Conservation (phyloP, 2,797 vertebrate species). For the Intellagama lesueurii region DNA sequence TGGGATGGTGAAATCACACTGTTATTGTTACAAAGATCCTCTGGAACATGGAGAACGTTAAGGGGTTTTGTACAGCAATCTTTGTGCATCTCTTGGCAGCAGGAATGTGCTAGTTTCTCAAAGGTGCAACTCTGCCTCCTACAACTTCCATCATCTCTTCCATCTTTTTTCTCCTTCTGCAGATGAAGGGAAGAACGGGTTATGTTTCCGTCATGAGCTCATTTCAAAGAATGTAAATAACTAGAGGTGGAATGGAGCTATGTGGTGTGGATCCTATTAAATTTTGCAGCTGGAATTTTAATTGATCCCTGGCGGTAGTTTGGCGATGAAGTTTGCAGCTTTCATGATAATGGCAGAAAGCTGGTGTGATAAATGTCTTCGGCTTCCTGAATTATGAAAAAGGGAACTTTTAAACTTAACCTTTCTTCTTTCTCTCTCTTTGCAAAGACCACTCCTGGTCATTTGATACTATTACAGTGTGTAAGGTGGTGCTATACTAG, state of each 20-base stretch:
- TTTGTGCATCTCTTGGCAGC: conserved; percentile 45
- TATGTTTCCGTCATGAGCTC: conserved; percentile 45
- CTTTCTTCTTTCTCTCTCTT: neutral
- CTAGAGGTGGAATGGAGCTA: neutral
- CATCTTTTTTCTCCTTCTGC: conserved; percentile 28
- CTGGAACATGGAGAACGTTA: conserved; percentile 3
- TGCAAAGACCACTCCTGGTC: neutral
- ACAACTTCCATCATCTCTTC: conserved; percentile 27
- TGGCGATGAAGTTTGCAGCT: conserved; percentile 24
- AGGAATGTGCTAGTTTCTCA: conserved; percentile 24
- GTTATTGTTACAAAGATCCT: conserved; percentile 37
- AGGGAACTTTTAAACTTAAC: neutral
- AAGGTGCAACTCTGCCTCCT: conserved; percentile 20
- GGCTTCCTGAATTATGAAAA: neutral
- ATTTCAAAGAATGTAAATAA: conserved; percentile 30
- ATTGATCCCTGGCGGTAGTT: neutral
- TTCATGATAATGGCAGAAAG: conserved; percentile 38
- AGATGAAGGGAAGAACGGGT: conserved; percentile 19
- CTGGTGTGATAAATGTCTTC: neutral
- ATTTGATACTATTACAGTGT: neutral
- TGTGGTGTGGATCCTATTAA: conserved; percentile 19
- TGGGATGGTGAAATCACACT: conserved; percentile 39
- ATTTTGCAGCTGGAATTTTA: neutral
- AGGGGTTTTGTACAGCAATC: conserved; percentile 28
- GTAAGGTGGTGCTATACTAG: neutral